Evolutionary conservation across 1,140 invertebrate species (phyloP), one percentile per base, ranked within the genome.

Genomic region (Hesperophylax magnus): DNA sequence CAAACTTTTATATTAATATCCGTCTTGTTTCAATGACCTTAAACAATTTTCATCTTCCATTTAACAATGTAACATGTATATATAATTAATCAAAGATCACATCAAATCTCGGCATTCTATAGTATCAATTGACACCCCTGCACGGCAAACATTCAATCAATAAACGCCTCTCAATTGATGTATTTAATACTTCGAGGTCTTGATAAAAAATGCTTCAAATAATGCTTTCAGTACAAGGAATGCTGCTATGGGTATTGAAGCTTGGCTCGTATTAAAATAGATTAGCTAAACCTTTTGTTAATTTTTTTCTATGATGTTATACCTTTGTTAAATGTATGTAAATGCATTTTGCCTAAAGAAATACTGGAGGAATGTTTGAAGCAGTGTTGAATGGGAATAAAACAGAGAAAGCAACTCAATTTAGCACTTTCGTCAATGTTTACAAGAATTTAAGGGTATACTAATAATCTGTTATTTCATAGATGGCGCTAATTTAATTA

Each of bases 1-100:
- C 69, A 72, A 72, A 72, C 18, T 24, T 8, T 53, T 72, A 72
- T 72, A 72, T 79, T 79, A 79, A 79, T 79, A 79, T 79, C 69
- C 72, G 79, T 80, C 72, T 80, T 80, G 79, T 80, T 72, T 75
- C 67, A 80, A 63, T 53, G 31, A 80, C 39, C 79, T 80, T 76
- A 80, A 80, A 80, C 79, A 80, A 80, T 80, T 80, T 75, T 39
- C 72, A 76, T 80, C 52, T 39, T 80, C 79, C 79, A 80, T 52
- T 65, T 76, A 80, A 80, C 79, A 80, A 80, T 63, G 61, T 79
- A 79, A 79, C 78, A 80, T 80, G 60, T 80, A 80, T 72, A 60
- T 78, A 78, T 39, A 39, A 34, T 78, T 34, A 65, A 52, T 31
- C 31, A 75, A 80, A 75, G 72, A 80, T 80, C 79, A 80, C 79